A percentile compares a stretch with the other conserved stretches of the same genome.
Evolutionary conservation across 1,140 invertebrate genomes (phyloP).

Genomic region (Cyclina sinensis): DNA sequence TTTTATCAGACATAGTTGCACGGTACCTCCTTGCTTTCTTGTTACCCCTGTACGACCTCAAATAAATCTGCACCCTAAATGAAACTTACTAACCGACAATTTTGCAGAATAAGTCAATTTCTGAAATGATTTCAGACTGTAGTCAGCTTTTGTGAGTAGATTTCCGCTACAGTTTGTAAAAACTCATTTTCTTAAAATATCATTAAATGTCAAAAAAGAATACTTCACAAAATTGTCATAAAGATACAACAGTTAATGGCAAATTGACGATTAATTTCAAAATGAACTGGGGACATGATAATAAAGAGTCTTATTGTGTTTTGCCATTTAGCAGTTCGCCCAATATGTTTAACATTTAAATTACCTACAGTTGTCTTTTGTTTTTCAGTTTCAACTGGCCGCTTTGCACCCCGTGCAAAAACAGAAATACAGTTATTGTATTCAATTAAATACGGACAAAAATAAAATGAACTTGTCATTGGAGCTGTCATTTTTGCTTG

Average conservation of each 20-base stretch:
- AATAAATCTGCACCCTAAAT: background rate
- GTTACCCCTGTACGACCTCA: background rate
- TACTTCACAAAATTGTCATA: background rate
- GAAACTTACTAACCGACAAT: background rate
- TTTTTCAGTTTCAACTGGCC: background rate
- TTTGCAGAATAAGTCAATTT: background rate
- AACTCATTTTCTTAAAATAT: background rate
- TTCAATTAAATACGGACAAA: background rate
- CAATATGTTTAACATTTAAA: background rate
- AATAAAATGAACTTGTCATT: background rate
- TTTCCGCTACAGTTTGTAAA: background rate
- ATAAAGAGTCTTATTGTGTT: background rate
- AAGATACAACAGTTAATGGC: background rate
- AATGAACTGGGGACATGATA: too few species aligned
- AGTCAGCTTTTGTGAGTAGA: background rate
- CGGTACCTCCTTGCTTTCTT: background rate
- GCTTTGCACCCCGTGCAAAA: background rate
- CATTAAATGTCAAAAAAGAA: background rate
- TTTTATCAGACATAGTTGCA: conserved; percentile 56
- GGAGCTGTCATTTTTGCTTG: background rate
- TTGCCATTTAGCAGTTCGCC: background rate
- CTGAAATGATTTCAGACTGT: background rate
- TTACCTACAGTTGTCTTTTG: background rate
- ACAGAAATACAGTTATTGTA: background rate
- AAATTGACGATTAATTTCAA: background rate